These are phyloP conservation scores for Phengaris arion DNA, from an alignment of 2,888 invertebrate genomes.

Conservation along the genomic window DNA sequence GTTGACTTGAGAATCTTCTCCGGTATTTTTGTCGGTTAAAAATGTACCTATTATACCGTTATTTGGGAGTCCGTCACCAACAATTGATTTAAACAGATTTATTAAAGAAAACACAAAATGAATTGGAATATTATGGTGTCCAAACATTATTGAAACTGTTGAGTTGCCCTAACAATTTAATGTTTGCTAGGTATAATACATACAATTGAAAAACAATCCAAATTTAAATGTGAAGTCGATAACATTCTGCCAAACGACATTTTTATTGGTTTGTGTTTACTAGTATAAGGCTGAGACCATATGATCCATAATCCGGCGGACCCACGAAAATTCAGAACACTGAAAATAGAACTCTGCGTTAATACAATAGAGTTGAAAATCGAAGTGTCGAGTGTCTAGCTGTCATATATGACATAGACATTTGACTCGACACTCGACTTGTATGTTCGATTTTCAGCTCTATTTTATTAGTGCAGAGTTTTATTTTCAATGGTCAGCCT, in stretches of 20 bases:
- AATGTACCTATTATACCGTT: background rate
- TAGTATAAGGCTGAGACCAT: background rate
- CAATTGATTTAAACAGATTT: background rate
- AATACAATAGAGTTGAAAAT: too few species aligned
- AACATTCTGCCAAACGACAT: background rate
- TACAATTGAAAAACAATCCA: background rate
- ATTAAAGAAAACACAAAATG: background rate
- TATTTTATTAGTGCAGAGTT: too few species aligned
- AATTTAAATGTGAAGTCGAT: background rate
- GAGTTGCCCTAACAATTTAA: background rate
- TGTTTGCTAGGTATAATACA: background rate
- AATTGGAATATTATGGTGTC: background rate
- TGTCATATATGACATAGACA: too few species aligned
- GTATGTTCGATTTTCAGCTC: too few species aligned
- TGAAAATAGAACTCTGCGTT: too few species aligned
- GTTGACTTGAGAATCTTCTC: too few species aligned
- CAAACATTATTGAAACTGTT: background rate
- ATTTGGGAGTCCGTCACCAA: background rate
- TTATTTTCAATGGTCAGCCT: too few species aligned
- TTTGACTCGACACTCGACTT: too few species aligned
- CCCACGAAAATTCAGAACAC: too few species aligned
- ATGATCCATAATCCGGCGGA: background rate
- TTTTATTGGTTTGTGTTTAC: background rate
- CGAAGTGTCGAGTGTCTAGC: too few species aligned
- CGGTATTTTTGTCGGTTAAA: background rate